Percentiles rank a stretch among this genome's conserved stretches.
Evolutionary conservation across 2,113 vertebrate genomes (phyloP).

Genomic region (Pseudorectes ferrugineus): DNA sequence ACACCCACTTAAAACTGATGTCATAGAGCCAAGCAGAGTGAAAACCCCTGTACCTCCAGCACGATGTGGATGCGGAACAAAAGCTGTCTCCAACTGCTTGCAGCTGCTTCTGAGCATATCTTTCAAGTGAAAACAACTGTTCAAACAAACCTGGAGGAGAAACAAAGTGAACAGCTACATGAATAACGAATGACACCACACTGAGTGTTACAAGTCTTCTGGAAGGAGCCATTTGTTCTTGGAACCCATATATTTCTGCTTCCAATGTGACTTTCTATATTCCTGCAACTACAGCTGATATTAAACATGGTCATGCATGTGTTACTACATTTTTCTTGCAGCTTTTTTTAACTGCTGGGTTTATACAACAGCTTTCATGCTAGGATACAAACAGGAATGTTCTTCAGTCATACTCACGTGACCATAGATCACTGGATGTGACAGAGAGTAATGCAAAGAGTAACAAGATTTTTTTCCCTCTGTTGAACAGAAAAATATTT

Average conservation of each 20-base stretch:
- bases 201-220: slow-evolving; percentile 23
- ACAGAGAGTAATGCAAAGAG: neutral
- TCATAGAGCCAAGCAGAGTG: neutral
- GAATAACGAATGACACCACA: slow-evolving; percentile 50
- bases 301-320: neutral
- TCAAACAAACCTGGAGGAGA: slow-evolving; percentile 60
- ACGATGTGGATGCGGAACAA: slow-evolving; percentile 40
- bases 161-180: slow-evolving; percentile 56
- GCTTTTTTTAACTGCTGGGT: neutral
- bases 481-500: neutral
- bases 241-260: slow-evolving; percentile 9
- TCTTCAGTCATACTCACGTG: neutral
- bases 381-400: neutral
- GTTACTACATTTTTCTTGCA: neutral
- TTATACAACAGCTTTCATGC: neutral
- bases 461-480: neutral
- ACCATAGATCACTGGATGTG: neutral
- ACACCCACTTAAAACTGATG: neutral
- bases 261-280: slow-evolving; percentile 10
- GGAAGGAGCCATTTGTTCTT: slow-evolving; percentile 13
- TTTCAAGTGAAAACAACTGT: slow-evolving; percentile 66
- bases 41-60: neutral
- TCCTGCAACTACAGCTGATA: neutral
- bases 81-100: slow-evolving; percentile 41
- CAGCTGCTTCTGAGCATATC: slow-evolving; percentile 37